Evolutionary conservation across 1,140 invertebrate species (phyloP).

Genomic region (Sitophilus oryzae): DNA sequence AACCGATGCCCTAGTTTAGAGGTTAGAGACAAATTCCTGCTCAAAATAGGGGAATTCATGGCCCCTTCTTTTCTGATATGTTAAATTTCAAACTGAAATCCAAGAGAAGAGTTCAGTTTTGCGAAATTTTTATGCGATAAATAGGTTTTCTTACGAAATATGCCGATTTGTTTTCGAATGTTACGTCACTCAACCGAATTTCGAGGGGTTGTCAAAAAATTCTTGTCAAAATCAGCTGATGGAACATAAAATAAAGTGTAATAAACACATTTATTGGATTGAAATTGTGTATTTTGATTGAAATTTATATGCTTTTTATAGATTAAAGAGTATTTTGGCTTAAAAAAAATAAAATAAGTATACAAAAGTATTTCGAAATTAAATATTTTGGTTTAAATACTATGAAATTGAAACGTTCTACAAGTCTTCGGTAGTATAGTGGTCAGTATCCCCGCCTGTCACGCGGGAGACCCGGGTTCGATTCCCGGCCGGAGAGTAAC

Average conservation of each 20-base stretch:
- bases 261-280: no score
- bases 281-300: no score
- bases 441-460: conserved; percentile 43
- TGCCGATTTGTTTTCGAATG: conserved; percentile 6
- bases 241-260: no score
- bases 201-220: not conserved
- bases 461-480: conserved; percentile 43
- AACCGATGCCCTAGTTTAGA: conserved; percentile 23
- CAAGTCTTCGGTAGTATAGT: conserved; percentile 42
- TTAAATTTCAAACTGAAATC: not conserved
- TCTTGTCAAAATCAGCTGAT: not conserved
- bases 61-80: not conserved
- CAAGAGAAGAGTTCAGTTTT: not conserved
- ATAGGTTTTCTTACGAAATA: not conserved
- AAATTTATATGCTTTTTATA: no score
- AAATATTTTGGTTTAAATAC: no score
- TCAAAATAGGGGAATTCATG: conserved; percentile 22
- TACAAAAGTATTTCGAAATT: no score
- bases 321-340: no score
- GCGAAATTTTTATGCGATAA: not conserved
- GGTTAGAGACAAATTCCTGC: conserved; percentile 28
- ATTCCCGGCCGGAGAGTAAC: conserved; percentile 42
- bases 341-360: no score
- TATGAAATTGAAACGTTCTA: no score
- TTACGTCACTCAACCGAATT: not conserved